Percentiles rank a stretch among this genome's conserved stretches.
Conservation (phyloP, 2,113 vertebrate species). For the Micromys minutus region DNA sequence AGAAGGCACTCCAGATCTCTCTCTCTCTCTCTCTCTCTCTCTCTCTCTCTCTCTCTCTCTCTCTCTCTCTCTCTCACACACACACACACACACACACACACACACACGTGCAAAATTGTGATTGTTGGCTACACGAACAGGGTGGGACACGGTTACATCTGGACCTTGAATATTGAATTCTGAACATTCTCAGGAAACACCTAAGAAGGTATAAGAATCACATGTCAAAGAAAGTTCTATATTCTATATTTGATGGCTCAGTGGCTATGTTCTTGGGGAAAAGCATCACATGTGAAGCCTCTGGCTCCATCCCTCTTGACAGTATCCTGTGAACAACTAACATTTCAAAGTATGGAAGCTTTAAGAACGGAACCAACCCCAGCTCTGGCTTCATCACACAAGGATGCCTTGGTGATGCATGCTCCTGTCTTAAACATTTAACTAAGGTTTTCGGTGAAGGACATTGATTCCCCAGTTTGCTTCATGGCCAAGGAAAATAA, state of each 20-base stretch:
- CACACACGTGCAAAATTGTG: not conserved
- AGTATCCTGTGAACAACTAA: not conserved
- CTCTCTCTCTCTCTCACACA: no score
- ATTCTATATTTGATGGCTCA: not conserved
- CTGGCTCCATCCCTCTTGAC: not conserved
- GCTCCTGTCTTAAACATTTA: not conserved
- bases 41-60: no score
- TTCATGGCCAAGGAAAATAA: not conserved
- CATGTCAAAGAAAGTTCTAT: not conserved
- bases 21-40: no score
- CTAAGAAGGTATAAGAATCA: not conserved
- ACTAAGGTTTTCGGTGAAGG: not conserved
- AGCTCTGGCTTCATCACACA: not conserved
- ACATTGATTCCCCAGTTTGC: not conserved
- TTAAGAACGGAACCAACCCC: not conserved
- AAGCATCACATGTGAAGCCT: not conserved
- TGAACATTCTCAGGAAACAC: not conserved
- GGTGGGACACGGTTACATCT: not conserved
- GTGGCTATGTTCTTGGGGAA: not conserved
- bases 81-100: no score
- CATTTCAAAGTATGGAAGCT: not conserved
- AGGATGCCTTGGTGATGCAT: not conserved
- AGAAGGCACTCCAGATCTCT: not conserved
- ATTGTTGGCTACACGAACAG: not conserved
- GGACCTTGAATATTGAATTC: not conserved